Evolutionary conservation across 2,797 vertebrate genomes (phyloP).

Genomic region (Sebastes cheni): DNA sequence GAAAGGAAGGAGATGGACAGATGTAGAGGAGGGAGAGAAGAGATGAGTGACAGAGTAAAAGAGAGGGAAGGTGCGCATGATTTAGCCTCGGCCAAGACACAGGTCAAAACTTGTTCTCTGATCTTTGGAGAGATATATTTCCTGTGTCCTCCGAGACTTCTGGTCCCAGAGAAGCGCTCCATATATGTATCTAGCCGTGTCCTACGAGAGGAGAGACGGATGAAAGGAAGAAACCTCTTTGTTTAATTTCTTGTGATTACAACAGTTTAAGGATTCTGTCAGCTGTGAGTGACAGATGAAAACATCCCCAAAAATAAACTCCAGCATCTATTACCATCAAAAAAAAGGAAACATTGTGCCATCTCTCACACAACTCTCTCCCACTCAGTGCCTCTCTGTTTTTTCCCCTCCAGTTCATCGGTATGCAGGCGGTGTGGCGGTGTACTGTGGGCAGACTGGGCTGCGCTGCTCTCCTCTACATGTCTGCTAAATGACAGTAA

Average conservation of each 20-base stretch:
- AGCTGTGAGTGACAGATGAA: slow-evolving; percentile 37
- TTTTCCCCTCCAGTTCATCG: slow-evolving; percentile 63
- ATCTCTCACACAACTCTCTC: slow-evolving; percentile 34
- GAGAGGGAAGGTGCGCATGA: slow-evolving; percentile 25
- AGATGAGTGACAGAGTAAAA: slow-evolving; percentile 51
- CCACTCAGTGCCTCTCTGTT: slow-evolving; percentile 40
- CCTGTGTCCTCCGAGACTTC: slow-evolving; percentile 18
- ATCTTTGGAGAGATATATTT: slow-evolving; percentile 50
- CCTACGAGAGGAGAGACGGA: neutral
- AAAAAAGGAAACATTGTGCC: slow-evolving; percentile 28
- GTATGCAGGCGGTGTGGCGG: slow-evolving; percentile 70
- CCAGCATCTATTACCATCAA: slow-evolving; percentile 49
- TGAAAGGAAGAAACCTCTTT: slow-evolving; percentile 21
- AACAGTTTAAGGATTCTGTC: slow-evolving; percentile 27
- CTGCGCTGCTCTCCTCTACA: slow-evolving; percentile 73
- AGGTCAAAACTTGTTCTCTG: slow-evolving; percentile 58
- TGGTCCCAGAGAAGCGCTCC: slow-evolving; percentile 7
- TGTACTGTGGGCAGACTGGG: slow-evolving; percentile 71
- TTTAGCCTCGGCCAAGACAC: slow-evolving; percentile 54
- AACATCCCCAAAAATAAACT: slow-evolving; percentile 60
- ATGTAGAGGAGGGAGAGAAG: slow-evolving; percentile 35
- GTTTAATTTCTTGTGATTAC: slow-evolving; percentile 41
- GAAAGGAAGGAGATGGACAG: slow-evolving; percentile 44
- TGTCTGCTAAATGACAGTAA: slow-evolving; percentile 85
- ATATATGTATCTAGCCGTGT: neutral